phyloP scores from a whole-genome alignment of 2,797 vertebrate species.

The Phyllotis vaccarum region DNA sequence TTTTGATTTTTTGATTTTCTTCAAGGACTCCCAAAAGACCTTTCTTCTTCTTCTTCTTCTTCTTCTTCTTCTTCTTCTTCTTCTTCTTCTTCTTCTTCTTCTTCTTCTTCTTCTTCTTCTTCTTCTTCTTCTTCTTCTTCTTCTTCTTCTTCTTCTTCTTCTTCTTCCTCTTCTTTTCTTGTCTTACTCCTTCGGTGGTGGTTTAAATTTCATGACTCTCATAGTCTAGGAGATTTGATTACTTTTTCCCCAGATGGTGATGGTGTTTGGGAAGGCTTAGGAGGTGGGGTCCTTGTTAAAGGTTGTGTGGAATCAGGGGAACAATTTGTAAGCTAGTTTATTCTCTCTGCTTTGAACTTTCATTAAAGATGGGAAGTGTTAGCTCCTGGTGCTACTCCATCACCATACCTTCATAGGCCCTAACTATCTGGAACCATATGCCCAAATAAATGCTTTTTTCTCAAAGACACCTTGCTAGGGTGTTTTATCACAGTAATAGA shows the following conservation, averaged over 20 bases:
- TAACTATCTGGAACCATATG: not conserved
- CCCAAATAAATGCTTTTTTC: not conserved
- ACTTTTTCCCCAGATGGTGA: not conserved
- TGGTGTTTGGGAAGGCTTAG: not conserved
- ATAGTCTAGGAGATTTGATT: not conserved
- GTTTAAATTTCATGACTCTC: not conserved
- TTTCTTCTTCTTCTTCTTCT: too few species aligned
- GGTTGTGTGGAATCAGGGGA: not conserved
- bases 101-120: too few species aligned
- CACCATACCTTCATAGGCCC: not conserved
- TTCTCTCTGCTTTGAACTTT: not conserved
- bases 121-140: too few species aligned
- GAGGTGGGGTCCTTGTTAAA: not conserved
- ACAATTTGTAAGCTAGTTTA: not conserved
- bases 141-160: too few species aligned
- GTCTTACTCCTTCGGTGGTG: not conserved
- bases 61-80: too few species aligned
- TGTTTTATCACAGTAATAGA: not conserved
- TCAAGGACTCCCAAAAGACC: too few species aligned
- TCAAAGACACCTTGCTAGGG: not conserved
- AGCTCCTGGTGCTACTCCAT: not conserved
- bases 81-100: too few species aligned
- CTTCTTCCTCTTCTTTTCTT: too few species aligned
- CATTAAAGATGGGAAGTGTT: not conserved
- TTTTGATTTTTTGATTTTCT: not conserved